Evolutionary conservation across 1,140 invertebrate genomes (phyloP), one percentile per base, ranked within the genome.

Genomic region (Eurosta solidaginis): DNA sequence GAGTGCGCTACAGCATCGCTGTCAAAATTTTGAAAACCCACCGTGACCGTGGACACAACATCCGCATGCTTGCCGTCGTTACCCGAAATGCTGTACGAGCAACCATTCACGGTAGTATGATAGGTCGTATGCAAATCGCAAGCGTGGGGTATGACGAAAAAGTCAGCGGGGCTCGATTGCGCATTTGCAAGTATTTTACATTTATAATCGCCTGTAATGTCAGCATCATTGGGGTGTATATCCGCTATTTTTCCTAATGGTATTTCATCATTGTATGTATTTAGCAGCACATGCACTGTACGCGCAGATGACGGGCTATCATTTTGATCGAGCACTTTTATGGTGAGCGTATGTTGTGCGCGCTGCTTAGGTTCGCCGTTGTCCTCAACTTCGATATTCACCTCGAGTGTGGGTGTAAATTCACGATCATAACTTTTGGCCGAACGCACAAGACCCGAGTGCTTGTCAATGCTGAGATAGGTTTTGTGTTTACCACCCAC

Each of bases 161-260:
- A 90, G 75, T 90, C 89, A 22, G 88, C 84, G n/a, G 87, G 88
- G 77, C 78, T 81, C 7, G 90, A 90, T 83, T 91, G 89, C 27
- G 87, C 85, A 77, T 89, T 89, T 79, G 90, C 91, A 45, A 94
- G 84, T 76, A 97, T 92, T 83, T 92, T 92, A 86, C 97, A 99
- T 80, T 91, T 92, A 86, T 98, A 98, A 79, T 96, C 92, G 1
- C 96, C 97, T 50, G 92, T 92, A 14, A 92, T 92, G 87, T 99
- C 97, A 4, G 93, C 91, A 89, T 98, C 97, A 82, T 96, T 94
- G 4, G 97, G 97, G 88, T 93, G 93, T 1, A 98, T 94, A 88
- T 97, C 92, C 20, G 96, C 97, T 79, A 99, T 93, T 88, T 94
- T 94, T 49, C 95, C 94, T 25, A 90, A 82, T 0, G 93, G 93